A percentile compares a stretch with the other conserved stretches of the same genome.
These are phyloP conservation scores for Cossypha polioptera DNA, from an alignment of 2,797 vertebrate genomes.

Conservation along the genomic window DNA sequence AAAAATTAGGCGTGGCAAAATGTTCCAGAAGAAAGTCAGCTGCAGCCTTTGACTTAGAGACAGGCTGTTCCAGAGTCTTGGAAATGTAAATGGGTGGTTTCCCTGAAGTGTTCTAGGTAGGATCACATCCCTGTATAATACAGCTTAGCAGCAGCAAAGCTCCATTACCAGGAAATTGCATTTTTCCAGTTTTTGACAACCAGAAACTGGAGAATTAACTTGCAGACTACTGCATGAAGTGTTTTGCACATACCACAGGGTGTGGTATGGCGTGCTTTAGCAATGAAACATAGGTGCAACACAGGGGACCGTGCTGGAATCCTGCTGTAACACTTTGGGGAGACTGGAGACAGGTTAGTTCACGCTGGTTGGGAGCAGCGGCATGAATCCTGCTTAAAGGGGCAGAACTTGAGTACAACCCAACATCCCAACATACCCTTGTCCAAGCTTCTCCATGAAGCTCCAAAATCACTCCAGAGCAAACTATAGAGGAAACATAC, in stretches of 20 bases:
- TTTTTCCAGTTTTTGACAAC: not conserved
- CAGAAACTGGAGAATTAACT: not conserved
- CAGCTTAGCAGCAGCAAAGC: not conserved
- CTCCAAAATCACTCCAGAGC: slow-evolving; percentile 43
- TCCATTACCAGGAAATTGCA: not conserved
- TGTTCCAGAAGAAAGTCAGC: not conserved
- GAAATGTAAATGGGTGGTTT: not conserved
- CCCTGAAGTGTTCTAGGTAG: not conserved
- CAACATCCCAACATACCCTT: slow-evolving; percentile 5
- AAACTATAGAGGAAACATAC: slow-evolving; percentile 23
- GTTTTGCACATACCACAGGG: not conserved
- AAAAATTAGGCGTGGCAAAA: not conserved
- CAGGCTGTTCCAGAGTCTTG: not conserved
- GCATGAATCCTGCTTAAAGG: slow-evolving; percentile 1
- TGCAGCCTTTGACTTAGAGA: not conserved
- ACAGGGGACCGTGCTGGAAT: not conserved
- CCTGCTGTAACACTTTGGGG: not conserved
- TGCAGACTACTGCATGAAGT: not conserved
- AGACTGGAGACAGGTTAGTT: not conserved
- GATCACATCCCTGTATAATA: not conserved
- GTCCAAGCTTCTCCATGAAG: slow-evolving; percentile 50
- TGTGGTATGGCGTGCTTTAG: not conserved
- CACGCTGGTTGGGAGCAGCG: not conserved
- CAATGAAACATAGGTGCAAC: not conserved
- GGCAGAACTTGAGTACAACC: not conserved